Base-by-base conservation (phyloP, 2,888 invertebrate genomes). In the Tenthredo amoena region DNA sequence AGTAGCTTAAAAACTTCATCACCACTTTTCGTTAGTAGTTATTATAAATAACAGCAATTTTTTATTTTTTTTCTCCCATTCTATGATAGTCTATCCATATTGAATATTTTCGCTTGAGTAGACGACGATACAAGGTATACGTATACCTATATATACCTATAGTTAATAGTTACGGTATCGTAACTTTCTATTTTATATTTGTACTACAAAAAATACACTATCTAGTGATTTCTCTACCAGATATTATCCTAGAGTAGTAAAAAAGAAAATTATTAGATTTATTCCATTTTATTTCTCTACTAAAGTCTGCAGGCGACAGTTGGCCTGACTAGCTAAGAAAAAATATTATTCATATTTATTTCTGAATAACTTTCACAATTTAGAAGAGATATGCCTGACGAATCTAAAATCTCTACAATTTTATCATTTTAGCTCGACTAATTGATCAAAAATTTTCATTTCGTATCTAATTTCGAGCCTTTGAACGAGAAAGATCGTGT, bases 131-230 rank as follows among this genome's bases (percentile, higher is more conserved):
- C 5, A 76, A 47, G n/a, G 47, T 47, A 40, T 76, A 47, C n/a
- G 12, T 79, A 34, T 12, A n/a, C n/a, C n/a, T n/a, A 21, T 77
- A 58, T 18, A 34, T 15, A 26, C 21, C 10, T 26, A 55, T 18
- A 34, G 37, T 21, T 21, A 9, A 62, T 81, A 62, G 62, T 62
- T 62, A 50, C 77, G 55, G 77, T 58, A 81, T 81, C 40, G 18
- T 34, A 81, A 50, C 81, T 81, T 81, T 81, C 81, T 81, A 81
- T 81, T 81, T 81, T 81, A 81, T 81, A 81, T 77, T 77, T 21
- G 77, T 77, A 50, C 26, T 50, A 76, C 76, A 76, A 76, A 76
- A 76, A 76, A 47, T 15, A 43, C 21, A 74, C 34, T 26, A 68
- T 18, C 68, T 18, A 34, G 21, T 74, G 74, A 74, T 74, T 74